Conservation (phyloP, 2,113 vertebrate genomes). For the Castor canadensis region DNA sequence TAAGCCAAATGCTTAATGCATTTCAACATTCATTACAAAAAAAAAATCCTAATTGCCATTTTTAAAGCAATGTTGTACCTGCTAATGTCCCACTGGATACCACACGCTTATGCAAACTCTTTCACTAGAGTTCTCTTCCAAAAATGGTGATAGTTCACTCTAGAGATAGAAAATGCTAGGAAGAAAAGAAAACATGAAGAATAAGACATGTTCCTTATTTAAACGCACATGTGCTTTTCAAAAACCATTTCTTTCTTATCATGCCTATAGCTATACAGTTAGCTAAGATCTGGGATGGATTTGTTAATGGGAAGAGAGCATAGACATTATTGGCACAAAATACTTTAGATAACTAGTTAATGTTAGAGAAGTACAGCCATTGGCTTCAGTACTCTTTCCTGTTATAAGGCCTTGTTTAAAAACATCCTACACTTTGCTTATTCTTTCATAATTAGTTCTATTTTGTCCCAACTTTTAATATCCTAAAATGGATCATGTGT, state of each 20-base stretch:
- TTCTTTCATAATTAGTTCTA: not conserved
- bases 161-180: conserved; percentile 47
- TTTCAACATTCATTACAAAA: conserved; percentile 32
- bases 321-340: not conserved
- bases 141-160: conserved; percentile 64
- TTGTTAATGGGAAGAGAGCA: not conserved
- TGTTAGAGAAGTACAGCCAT: not conserved
- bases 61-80: conserved; percentile 58
- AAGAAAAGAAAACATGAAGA: conserved; percentile 31
- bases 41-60: conserved; percentile 8
- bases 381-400: not conserved
- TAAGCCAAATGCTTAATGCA: not conserved
- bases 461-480: not conserved
- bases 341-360: conserved; percentile 28
- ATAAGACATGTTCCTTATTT: conserved; percentile 35
- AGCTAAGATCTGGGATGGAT: conserved; percentile 36
- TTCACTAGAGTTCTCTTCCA: conserved; percentile 61
- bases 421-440: too few relatives aligned
- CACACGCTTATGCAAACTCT: conserved; percentile 49
- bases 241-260: conserved; percentile 40
- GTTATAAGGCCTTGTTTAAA: too few relatives aligned
- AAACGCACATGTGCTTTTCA: conserved; percentile 67
- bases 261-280: conserved; percentile 46
- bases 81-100: conserved; percentile 48
- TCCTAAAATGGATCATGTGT: not conserved